phyloP scores from a whole-genome alignment of 2,797 vertebrate species.

The Eidolon dupreanum region DNA sequence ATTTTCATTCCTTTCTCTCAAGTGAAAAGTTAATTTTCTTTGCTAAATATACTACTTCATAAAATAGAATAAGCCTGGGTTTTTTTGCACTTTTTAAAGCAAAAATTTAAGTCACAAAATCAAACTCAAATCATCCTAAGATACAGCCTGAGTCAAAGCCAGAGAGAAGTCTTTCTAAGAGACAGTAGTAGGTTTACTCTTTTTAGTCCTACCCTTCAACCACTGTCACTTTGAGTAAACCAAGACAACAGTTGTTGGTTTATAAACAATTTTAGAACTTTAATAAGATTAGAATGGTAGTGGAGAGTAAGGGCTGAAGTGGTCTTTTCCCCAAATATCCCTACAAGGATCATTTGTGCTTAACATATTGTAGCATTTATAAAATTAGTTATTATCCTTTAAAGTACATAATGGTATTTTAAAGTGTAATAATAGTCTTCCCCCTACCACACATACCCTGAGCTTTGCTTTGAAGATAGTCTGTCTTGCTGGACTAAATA shows the following conservation, averaged over 20 bases:
- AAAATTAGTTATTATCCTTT: neutral
- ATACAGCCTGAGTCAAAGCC: neutral
- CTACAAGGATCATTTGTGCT: neutral
- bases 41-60: neutral
- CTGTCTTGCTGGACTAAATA: neutral
- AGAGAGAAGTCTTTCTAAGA: neutral
- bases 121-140: neutral
- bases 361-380: neutral
- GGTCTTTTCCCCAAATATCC: neutral
- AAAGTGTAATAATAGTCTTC: neutral
- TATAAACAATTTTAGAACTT: neutral
- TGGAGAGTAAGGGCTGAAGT: neutral
- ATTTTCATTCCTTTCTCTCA: neutral
- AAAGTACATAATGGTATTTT: too few species aligned
- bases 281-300: neutral
- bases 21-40: neutral
- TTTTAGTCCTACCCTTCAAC: neutral
- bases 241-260: neutral
- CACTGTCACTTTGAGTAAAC: neutral
- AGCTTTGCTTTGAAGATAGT: neutral
- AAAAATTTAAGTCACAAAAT: neutral
- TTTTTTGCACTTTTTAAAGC: neutral
- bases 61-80: neutral
- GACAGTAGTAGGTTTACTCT: neutral
- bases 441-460: too few species aligned